Conservation (phyloP, 2,113 vertebrate genomes). For the Gobiocypris rarus region DNA sequence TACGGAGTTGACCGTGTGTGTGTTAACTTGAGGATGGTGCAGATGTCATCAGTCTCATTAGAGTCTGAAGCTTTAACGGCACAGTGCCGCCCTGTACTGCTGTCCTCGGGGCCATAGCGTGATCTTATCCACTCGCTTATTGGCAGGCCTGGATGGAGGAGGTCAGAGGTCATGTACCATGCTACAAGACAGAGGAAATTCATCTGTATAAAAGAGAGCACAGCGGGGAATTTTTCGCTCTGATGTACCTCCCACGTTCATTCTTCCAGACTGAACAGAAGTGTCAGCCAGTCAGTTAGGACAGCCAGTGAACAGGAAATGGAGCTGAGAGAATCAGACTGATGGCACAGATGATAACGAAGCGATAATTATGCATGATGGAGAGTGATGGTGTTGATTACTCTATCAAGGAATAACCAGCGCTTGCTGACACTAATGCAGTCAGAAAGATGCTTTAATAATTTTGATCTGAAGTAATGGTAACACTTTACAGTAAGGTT, state of each 20-base stretch:
- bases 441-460: not conserved
- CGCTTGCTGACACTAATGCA: not conserved
- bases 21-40: constrained; percentile 16
- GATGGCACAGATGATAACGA: not conserved
- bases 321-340: not conserved
- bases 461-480: not conserved
- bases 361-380: not conserved
- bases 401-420: not conserved
- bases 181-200: not conserved
- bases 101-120: not conserved
- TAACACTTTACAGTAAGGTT: no score
- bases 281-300: constrained; percentile 7
- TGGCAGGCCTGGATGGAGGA: not conserved
- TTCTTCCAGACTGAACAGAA: constrained; percentile 15
- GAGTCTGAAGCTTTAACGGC: not conserved
- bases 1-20: not conserved
- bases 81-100: not conserved
- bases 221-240: constrained; percentile 27
- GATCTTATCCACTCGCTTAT: constrained; percentile 16
- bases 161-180: constrained; percentile 21
- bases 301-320: constrained; percentile 11
- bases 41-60: constrained; percentile 38
- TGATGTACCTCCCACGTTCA: constrained; percentile 41
- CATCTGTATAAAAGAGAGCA: not conserved
- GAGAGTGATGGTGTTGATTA: not conserved